A percentile compares a stretch with the other conserved stretches of the same genome.
These are phyloP conservation scores for Aphidius ervi DNA, from an alignment of 1,140 invertebrate species.

Conservation along the genomic window DNA sequence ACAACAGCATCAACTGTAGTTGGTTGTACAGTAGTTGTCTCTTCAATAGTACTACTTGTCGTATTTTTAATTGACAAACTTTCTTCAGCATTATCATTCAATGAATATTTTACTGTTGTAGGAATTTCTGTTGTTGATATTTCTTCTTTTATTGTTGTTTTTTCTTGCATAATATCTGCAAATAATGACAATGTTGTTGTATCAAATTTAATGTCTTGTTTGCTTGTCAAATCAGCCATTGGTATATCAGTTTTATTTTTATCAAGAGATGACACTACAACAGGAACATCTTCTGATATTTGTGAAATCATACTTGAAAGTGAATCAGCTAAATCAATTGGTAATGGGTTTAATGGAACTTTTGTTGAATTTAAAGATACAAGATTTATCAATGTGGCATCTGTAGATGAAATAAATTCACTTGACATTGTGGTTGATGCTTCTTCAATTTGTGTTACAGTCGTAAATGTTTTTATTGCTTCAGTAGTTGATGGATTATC, in stretches of 20 bases:
- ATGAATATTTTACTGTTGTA: not conserved
- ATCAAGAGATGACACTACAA: no score
- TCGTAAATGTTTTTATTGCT: not conserved
- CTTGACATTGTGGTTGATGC: slow-evolving; percentile 4
- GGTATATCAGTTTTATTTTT: no score
- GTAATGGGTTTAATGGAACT: slow-evolving; percentile 20
- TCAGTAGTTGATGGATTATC: no score
- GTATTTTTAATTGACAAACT: no score
- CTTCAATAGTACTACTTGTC: no score
- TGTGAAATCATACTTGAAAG: slow-evolving; percentile 46
- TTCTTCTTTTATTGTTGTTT: not conserved
- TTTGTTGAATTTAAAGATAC: not conserved
- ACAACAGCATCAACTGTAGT: not conserved
- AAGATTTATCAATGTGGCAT: not conserved
- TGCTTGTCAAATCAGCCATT: no score
- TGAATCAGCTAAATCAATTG: slow-evolving; percentile 42
- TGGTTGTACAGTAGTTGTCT: no score
- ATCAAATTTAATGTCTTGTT: no score
- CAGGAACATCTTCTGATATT: slow-evolving; percentile 33
- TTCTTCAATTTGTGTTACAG: slow-evolving; percentile 1
- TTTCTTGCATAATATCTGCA: not conserved
- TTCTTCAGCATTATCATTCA: no score
- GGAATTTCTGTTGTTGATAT: not conserved
- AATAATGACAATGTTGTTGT: not conserved
- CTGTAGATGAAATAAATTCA: slow-evolving; percentile 16